phyloP scores from a whole-genome alignment of 2,888 invertebrate species.

The Xestia c-nigrum region DNA sequence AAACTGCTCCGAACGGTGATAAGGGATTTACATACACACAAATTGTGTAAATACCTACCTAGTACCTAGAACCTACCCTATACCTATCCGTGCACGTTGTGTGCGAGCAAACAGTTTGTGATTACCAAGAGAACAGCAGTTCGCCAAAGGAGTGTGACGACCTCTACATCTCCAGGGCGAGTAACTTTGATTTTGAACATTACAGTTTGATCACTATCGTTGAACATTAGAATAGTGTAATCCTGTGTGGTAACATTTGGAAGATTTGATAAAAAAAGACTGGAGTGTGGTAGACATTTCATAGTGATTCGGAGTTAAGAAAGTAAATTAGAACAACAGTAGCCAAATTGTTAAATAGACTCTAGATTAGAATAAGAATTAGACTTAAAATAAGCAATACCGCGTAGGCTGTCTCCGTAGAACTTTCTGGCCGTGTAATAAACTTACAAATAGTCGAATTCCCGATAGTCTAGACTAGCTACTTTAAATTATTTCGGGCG shows the following conservation, averaged over 20 bases:
- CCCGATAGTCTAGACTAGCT: constrained; percentile 80
- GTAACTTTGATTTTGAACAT: constrained; percentile 88
- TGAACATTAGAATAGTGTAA: constrained; percentile 85
- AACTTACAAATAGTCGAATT: constrained; percentile 76
- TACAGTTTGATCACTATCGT: constrained; percentile 82
- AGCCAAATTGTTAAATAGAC: constrained; percentile 78
- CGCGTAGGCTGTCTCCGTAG: constrained; percentile 82
- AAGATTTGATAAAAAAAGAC: constrained; percentile 74
- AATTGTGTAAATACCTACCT: constrained; percentile 68
- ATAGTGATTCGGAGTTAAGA: constrained; percentile 77
- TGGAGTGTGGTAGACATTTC: constrained; percentile 84
- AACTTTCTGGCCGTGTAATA: constrained; percentile 79
- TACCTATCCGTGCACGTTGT: constrained; percentile 62
- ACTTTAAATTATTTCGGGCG: constrained; percentile 80
- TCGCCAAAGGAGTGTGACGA: constrained; percentile 83
- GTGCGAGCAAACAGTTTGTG: constrained; percentile 77
- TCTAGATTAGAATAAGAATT: constrained; percentile 84
- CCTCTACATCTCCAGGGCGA: constrained; percentile 87
- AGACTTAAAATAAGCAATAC: constrained; percentile 73
- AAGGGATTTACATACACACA: constrained; percentile 78
- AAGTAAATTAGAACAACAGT: constrained; percentile 82
- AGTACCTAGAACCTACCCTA: constrained; percentile 60
- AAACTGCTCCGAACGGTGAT: constrained; percentile 74
- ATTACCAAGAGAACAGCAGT: constrained; percentile 83
- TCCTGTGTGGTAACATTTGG: constrained; percentile 75